Evolutionary conservation across 23 tunicate genomes (phyloP).

Genomic region (Aplidium turbinatum): DNA sequence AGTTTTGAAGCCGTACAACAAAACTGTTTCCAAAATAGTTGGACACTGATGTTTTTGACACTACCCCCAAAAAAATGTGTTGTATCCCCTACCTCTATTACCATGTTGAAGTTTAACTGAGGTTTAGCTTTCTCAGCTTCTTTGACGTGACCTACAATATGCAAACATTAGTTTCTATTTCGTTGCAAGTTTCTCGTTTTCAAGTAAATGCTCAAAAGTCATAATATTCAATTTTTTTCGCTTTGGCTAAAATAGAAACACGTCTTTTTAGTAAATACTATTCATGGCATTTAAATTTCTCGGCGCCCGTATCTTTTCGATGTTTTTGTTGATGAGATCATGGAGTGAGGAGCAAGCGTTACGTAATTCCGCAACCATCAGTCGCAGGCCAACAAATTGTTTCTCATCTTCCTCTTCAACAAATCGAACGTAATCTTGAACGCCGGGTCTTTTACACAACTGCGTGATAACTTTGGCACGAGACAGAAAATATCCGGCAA

Average conservation of each 20-base stretch:
- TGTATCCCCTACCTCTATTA: too few relatives aligned
- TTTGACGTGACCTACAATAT: too few relatives aligned
- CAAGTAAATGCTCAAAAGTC: too few relatives aligned
- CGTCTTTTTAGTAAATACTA: constrained; percentile 50
- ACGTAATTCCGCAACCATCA: constrained; percentile 86
- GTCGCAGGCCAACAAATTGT: constrained; percentile 79
- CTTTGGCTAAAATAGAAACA: neutral
- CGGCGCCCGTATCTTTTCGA: constrained; percentile 82
- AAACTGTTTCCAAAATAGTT: too few relatives aligned
- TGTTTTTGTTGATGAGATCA: constrained; percentile 85
- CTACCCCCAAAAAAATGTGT: too few relatives aligned
- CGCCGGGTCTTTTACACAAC: constrained; percentile 75
- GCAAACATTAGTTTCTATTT: too few relatives aligned
- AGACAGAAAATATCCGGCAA: constrained; percentile 78
- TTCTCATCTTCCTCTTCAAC: constrained; percentile 91
- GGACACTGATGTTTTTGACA: too few relatives aligned
- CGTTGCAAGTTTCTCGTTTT: too few relatives aligned
- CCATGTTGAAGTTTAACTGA: too few relatives aligned
- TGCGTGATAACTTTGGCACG: constrained; percentile 83
- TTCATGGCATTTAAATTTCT: constrained; percentile 42
- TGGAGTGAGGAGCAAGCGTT: constrained; percentile 86
- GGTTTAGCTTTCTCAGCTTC: too few relatives aligned
- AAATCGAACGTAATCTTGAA: constrained; percentile 74
- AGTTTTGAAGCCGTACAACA: too few relatives aligned
- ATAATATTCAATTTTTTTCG: neutral